A percentile compares a stretch with the other conserved stretches of the same genome.
phyloP scores from a whole-genome alignment of 2,797 vertebrate species.

The Poecilia velifera region DNA sequence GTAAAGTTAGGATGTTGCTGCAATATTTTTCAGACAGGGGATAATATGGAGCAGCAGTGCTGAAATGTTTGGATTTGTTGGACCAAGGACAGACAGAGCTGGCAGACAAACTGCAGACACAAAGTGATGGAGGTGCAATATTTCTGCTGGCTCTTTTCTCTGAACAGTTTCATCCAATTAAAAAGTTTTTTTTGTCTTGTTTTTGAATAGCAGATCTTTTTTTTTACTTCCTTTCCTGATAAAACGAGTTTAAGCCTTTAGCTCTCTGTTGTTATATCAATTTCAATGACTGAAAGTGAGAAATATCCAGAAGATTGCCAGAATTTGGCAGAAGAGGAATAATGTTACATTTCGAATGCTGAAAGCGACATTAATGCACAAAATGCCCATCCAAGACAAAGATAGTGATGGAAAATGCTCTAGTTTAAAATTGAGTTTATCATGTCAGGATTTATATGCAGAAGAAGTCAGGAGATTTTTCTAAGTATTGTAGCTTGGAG shows the following conservation, averaged over 20 bases:
- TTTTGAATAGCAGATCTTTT: background rate
- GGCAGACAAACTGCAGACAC: slow-evolving; percentile 36
- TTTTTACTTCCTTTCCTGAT: background rate
- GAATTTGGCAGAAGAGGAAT: background rate
- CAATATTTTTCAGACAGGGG: slow-evolving; percentile 6
- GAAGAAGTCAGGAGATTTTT: background rate
- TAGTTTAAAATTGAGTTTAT: background rate
- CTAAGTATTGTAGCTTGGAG: background rate
- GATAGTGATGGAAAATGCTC: background rate
- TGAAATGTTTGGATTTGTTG: slow-evolving; percentile 42
- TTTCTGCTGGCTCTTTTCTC: slow-evolving; percentile 38
- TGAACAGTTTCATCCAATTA: background rate
- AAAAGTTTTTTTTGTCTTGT: background rate
- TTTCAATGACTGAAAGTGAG: background rate
- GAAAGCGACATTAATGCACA: background rate
- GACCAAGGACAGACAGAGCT: slow-evolving; percentile 11
- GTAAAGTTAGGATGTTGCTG: slow-evolving; percentile 16
- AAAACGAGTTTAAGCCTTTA: background rate
- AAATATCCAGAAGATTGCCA: background rate
- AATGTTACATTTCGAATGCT: background rate
- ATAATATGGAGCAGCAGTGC: slow-evolving; percentile 28
- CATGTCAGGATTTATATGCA: background rate
- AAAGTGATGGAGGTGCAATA: slow-evolving; percentile 47
- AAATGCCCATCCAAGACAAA: background rate
- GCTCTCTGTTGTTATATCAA: background rate